These are phyloP conservation scores for Talpa occidentalis DNA, from an alignment of 2,113 vertebrate species.

Conservation along the genomic window DNA sequence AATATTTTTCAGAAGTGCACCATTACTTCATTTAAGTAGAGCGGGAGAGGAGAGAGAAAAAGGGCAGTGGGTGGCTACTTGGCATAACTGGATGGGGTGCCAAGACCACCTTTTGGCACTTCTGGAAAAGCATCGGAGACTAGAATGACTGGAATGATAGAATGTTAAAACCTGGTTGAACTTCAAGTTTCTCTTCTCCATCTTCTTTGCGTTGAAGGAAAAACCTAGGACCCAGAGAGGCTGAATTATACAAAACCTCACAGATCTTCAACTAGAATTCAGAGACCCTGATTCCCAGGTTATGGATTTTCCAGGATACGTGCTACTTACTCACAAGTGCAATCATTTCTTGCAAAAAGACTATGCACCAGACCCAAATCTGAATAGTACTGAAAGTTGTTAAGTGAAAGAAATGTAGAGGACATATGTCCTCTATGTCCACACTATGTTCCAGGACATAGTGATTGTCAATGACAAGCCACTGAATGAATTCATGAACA, in stretches of 20 bases:
- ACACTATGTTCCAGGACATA: background rate
- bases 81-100: background rate
- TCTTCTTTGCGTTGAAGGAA: background rate
- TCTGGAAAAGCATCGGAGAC: background rate
- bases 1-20: slow-evolving; percentile 45
- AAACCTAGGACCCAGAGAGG: background rate
- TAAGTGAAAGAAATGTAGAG: background rate
- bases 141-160: background rate
- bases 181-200: background rate
- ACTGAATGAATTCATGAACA: background rate
- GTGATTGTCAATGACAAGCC: background rate
- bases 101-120: background rate
- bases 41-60: background rate
- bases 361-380: fast-evolving
- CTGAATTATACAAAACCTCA: background rate
- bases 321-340: background rate
- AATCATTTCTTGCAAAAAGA: background rate
- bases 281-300: background rate
- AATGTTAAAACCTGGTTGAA: background rate
- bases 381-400: background rate
- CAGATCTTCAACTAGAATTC: background rate
- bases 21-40: slow-evolving; percentile 58
- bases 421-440: no score
- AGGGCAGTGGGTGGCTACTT: background rate
- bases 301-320: background rate